Conservation (phyloP, 2,797 vertebrate genomes). For the Silurus aristotelis region DNA sequence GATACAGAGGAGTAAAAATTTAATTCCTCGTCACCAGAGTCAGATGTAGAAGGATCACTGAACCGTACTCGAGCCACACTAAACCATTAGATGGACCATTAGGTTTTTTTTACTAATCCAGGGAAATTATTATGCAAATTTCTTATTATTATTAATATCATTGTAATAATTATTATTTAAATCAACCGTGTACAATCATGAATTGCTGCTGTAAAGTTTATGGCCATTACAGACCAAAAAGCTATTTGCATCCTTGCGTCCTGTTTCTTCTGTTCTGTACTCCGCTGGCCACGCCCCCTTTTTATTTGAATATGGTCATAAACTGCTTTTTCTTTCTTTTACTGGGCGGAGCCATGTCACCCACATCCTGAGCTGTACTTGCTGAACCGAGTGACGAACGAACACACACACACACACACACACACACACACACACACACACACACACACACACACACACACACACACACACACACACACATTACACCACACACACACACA, state of each 20-base stretch:
- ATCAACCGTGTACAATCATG: neutral
- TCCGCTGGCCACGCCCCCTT: slow-evolving; percentile 10
- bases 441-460: neutral
- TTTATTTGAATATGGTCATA: neutral
- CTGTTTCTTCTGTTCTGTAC: no score
- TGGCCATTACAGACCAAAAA: neutral
- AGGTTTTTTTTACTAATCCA: neutral
- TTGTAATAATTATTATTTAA: neutral
- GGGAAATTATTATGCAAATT: neutral
- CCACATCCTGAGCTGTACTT: slow-evolving; percentile 3
- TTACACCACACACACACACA: neutral
- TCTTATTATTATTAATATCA: neutral
- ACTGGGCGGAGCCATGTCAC: neutral
- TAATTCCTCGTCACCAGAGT: no score
- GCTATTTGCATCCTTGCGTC: no score
- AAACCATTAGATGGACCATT: slow-evolving; percentile 5
- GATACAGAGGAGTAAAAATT: no score
- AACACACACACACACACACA: neutral
- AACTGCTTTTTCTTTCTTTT: neutral
- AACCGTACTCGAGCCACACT: neutral
- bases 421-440: neutral
- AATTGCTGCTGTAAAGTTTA: neutral
- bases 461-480: neutral
- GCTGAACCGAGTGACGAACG: slow-evolving; percentile 12
- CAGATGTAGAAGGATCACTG: neutral